Conservation (phyloP, 1,140 invertebrate genomes). For the Cardiocondyla obscurior region DNA sequence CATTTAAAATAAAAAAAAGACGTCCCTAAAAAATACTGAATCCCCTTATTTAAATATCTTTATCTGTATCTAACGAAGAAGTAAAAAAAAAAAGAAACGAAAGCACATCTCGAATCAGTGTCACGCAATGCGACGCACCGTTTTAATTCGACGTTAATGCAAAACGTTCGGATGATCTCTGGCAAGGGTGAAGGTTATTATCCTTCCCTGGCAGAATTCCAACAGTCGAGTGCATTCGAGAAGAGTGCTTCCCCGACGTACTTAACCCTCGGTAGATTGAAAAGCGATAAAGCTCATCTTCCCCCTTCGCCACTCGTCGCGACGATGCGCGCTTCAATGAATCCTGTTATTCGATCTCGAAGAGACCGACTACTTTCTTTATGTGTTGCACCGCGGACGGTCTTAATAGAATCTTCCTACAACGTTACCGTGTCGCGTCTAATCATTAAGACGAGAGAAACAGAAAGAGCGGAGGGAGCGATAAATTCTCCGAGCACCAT, state of each 20-base stretch:
- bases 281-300: conserved; percentile 70
- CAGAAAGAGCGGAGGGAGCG: neutral
- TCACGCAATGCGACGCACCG: neutral
- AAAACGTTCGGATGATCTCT: conserved; percentile 43
- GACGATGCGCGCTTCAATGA: conserved; percentile 30
- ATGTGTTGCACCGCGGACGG: neutral
- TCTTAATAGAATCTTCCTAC: conserved; percentile 21
- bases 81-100: neutral
- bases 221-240: conserved; percentile 68
- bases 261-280: conserved; percentile 70
- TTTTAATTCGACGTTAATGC: conserved; percentile 71
- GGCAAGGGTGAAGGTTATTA: conserved; percentile 76
- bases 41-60: neutral
- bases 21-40: neutral
- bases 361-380: conserved; percentile 18
- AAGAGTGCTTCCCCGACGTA: conserved; percentile 68
- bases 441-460: neutral
- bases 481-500: neutral
- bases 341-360: conserved; percentile 54
- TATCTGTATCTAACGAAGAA: too few relatives aligned
- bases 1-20: neutral
- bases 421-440: neutral
- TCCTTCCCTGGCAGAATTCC: conserved; percentile 74
- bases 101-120: neutral
- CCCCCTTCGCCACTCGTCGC: conserved; percentile 15